These are phyloP conservation scores for Antitype chi DNA, from an alignment of 2,888 invertebrate species.

Conservation along the genomic window DNA sequence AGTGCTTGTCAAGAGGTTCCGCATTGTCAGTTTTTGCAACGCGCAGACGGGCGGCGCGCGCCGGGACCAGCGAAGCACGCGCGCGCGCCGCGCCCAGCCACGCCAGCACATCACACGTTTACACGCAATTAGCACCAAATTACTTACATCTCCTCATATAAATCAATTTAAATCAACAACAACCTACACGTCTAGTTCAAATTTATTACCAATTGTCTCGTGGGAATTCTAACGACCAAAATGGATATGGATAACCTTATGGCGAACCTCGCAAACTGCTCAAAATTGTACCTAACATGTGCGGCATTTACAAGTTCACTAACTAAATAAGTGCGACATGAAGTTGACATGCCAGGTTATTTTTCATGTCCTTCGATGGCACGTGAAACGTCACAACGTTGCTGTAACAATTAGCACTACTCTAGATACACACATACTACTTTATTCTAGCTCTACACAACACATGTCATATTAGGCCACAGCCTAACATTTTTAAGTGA, in stretches of 20 bases:
- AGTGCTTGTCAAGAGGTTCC: slow-evolving; percentile 78
- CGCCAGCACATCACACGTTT: slow-evolving; percentile 30
- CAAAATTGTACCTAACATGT: slow-evolving; percentile 19
- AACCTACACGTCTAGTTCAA: slow-evolving; percentile 5
- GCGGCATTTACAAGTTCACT: slow-evolving; percentile 28
- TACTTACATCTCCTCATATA: slow-evolving; percentile 15
- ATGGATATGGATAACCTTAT: not conserved
- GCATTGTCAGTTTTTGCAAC: slow-evolving; percentile 74
- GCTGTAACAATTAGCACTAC: slow-evolving; percentile 75
- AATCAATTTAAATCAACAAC: slow-evolving; percentile 20
- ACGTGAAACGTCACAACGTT: slow-evolving; percentile 73
- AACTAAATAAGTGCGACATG: slow-evolving; percentile 43
- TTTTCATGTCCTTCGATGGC: slow-evolving; percentile 61
- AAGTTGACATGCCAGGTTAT: slow-evolving; percentile 70
- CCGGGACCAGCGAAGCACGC: slow-evolving; percentile 19
- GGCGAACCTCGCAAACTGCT: slow-evolving; percentile 1
- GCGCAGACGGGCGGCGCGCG: slow-evolving; percentile 49
- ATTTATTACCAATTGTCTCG: slow-evolving; percentile 14
- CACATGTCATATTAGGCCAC: not conserved
- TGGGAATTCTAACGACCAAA: slow-evolving; percentile 35
- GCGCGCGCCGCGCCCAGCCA: slow-evolving; percentile 27
- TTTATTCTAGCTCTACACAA: slow-evolving; percentile 40
- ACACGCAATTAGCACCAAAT: slow-evolving; percentile 44
- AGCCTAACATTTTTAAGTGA: slow-evolving; percentile 10
- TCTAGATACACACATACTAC: slow-evolving; percentile 46